These are phyloP conservation scores for Ceramica pisi DNA, from an alignment of 2,888 invertebrate genomes.

Conservation along the genomic window DNA sequence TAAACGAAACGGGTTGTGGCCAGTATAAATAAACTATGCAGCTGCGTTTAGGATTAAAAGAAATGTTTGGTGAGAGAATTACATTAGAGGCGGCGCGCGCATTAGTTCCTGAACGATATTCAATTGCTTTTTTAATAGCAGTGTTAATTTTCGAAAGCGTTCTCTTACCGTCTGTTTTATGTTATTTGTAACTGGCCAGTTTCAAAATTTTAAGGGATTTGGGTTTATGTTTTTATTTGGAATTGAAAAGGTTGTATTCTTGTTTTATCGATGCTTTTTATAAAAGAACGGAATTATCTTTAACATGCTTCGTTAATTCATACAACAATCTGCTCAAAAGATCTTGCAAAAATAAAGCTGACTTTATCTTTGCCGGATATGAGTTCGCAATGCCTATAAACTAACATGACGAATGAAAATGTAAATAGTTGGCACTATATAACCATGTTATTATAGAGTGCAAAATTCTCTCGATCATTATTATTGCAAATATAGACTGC, in stretches of 20 bases:
- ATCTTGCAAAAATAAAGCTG: slow-evolving; percentile 8
- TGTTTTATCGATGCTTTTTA: not conserved
- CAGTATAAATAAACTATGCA: slow-evolving; percentile 73
- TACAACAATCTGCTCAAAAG: not conserved
- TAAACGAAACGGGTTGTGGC: slow-evolving; percentile 70
- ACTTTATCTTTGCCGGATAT: slow-evolving; percentile 1
- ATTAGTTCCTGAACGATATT: slow-evolving; percentile 64
- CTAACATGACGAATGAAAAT: slow-evolving; percentile 37
- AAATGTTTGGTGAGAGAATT: slow-evolving; percentile 70
- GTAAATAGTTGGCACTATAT: slow-evolving; percentile 19
- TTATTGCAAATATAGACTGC: slow-evolving; percentile 50
- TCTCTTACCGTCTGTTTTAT: slow-evolving; percentile 56
- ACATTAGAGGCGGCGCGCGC: slow-evolving; percentile 60
- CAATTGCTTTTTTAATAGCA: slow-evolving; percentile 64
- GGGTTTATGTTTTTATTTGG: slow-evolving; percentile 33
- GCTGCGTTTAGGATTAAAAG: slow-evolving; percentile 71
- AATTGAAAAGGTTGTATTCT: slow-evolving; percentile 8
- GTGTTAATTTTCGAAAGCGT: slow-evolving; percentile 63
- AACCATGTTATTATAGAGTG: slow-evolving; percentile 24
- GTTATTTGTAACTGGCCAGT: slow-evolving; percentile 56
- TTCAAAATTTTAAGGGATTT: slow-evolving; percentile 32
- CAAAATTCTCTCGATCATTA: slow-evolving; percentile 27
- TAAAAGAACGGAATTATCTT: not conserved
- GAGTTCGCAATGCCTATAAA: not conserved
- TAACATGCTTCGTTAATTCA: not conserved